Percentiles rank a stretch among this genome's conserved stretches.
These are phyloP conservation scores for Chromoteleia sp. DNA, from an alignment of 2,888 invertebrate species.

Conservation along the genomic window DNA sequence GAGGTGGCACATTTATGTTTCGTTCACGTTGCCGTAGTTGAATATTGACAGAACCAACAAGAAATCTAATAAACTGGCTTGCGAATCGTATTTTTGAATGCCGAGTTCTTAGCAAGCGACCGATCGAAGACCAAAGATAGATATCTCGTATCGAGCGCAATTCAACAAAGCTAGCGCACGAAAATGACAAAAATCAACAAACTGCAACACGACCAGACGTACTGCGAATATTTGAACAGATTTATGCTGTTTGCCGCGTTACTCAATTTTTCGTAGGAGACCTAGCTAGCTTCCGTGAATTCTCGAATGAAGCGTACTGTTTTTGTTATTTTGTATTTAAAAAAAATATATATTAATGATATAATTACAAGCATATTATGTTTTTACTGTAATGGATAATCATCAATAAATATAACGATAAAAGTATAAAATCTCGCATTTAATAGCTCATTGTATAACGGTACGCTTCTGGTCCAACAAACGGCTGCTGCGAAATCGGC, in stretches of 20 bases:
- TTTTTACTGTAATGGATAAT: neutral
- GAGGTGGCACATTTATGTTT: neutral
- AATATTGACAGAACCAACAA: conserved; percentile 46
- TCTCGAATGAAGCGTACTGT: neutral
- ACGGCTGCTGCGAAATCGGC: conserved; percentile 35
- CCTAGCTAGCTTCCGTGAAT: conserved; percentile 38
- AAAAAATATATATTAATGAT: neutral
- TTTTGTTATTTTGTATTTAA: neutral
- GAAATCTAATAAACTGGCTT: conserved; percentile 48
- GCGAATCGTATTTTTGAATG: conserved; percentile 48
- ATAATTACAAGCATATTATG: neutral
- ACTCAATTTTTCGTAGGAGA: conserved; percentile 41
- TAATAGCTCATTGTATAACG: conserved; percentile 11
- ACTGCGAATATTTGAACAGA: conserved; percentile 77
- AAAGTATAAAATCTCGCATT: neutral
- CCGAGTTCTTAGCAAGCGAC: conserved; percentile 30
- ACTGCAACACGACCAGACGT: conserved; percentile 69
- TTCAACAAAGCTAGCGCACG: conserved; percentile 53
- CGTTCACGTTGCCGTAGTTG: neutral
- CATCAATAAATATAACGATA: conserved; percentile 1
- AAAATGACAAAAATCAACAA: conserved; percentile 80
- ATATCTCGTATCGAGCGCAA: conserved; percentile 49
- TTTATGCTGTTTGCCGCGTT: conserved; percentile 75
- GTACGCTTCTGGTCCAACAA: conserved; percentile 1
- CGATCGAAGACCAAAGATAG: conserved; percentile 47